Conservation (phyloP, 2,888 invertebrate species). For the Drosophila pseudotalamancana region DNA sequence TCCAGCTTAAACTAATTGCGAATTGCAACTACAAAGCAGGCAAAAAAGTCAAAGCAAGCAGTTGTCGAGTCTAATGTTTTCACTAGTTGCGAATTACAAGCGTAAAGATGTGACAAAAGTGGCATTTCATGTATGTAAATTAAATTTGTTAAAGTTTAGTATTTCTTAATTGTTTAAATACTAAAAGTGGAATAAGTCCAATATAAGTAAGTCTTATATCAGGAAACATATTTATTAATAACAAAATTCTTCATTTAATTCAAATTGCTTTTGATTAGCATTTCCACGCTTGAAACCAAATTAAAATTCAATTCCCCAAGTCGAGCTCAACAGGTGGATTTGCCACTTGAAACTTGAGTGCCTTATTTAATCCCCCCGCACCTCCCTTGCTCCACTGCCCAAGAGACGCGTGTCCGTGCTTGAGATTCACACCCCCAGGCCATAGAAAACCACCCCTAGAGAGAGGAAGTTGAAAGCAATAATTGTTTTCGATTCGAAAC, state of each 20-base stretch:
- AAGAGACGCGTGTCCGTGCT: constrained; percentile 57
- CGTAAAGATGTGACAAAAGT: too few relatives aligned
- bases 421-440: constrained; percentile 22
- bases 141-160: too few relatives aligned
- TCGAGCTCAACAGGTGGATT: constrained; percentile 62
- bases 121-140: background rate
- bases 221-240: too few relatives aligned
- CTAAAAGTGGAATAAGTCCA: too few relatives aligned
- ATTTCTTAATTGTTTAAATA: too few relatives aligned
- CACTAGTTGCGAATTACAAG: background rate
- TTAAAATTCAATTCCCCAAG: constrained; percentile 21
- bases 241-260: background rate
- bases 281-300: background rate
- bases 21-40: too few relatives aligned
- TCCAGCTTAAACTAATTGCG: too few relatives aligned
- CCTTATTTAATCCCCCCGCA: constrained; percentile 52
- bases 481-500: constrained; percentile 77
- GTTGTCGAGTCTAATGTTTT: too few relatives aligned
- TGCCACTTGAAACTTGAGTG: constrained; percentile 59
- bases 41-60: too few relatives aligned
- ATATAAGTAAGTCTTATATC: too few relatives aligned
- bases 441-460: constrained; percentile 29
- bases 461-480: constrained; percentile 37
- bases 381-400: constrained; percentile 43
- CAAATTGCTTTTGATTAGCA: background rate